phyloP scores from a whole-genome alignment of 2,797 vertebrate genomes.

The Eulemur rubriventer region DNA sequence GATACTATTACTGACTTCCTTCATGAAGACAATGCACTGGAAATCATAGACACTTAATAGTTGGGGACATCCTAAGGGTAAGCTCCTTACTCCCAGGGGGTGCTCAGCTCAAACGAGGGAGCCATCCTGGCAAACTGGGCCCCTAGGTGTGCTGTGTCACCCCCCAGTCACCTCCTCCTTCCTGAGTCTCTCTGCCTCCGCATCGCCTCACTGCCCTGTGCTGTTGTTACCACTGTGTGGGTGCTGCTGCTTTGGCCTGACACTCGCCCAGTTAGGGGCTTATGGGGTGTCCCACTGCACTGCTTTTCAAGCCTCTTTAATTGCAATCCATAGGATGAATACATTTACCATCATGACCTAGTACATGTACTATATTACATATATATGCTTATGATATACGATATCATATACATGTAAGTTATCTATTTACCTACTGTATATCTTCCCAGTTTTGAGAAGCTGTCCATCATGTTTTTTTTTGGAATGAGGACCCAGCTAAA shows the following conservation, averaged over 20 bases:
- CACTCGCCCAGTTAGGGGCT: not conserved
- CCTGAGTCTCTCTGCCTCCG: not conserved
- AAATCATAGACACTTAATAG: not conserved
- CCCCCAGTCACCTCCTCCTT: not conserved
- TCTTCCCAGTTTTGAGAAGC: conserved; percentile 26
- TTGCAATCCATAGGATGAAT: not conserved
- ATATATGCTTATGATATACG: too few relatives aligned
- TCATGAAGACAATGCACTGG: not conserved
- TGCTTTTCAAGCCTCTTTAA: not conserved
- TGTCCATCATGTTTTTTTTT: not conserved
- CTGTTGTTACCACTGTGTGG: not conserved
- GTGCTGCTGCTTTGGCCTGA: not conserved
- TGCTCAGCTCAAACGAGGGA: not conserved
- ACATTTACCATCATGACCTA: not conserved
- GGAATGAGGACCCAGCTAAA: conserved; percentile 22
- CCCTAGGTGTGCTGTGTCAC: not conserved
- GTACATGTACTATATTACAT: not conserved
- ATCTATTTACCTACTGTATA: not conserved
- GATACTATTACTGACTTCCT: not conserved
- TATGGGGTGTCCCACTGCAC: not conserved
- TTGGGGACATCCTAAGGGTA: not conserved
- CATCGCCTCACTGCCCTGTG: not conserved
- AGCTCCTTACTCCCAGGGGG: not conserved
- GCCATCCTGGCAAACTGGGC: not conserved
- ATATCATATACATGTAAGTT: too few relatives aligned